Conservation (phyloP, 2,113 vertebrate species). For the Thamnophis sirtalis region DNA sequence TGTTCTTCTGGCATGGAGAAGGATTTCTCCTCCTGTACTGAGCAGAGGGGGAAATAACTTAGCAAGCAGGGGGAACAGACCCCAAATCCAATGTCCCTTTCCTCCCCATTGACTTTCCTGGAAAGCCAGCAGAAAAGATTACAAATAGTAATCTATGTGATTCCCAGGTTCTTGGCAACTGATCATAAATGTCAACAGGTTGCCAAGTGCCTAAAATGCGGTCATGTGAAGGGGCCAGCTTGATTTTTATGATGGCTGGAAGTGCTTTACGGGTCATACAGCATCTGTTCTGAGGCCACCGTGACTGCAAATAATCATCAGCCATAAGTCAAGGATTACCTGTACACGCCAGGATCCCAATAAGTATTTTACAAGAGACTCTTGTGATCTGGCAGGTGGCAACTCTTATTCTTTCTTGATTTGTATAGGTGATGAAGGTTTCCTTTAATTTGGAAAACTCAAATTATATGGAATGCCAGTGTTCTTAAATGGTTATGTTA, state of each 20-base stretch:
- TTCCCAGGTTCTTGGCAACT: not conserved
- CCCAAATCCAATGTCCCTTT: not conserved
- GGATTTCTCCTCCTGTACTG: not conserved
- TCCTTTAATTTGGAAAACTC: not conserved
- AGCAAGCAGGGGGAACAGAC: not conserved
- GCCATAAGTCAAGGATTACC: not conserved
- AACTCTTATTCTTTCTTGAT: not conserved
- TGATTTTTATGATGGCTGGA: not conserved
- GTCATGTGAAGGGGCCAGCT: not conserved
- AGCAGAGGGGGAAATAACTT: not conserved
- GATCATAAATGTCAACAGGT: not conserved
- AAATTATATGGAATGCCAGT: not conserved
- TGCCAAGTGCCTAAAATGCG: not conserved
- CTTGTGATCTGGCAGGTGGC: not conserved
- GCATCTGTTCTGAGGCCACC: not conserved
- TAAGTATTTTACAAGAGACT: not conserved
- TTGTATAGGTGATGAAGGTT: constrained; percentile 20
- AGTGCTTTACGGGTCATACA: not conserved
- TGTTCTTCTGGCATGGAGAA: not conserved
- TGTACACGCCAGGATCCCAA: not conserved
- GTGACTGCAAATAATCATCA: not conserved
- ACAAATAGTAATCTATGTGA: not conserved
- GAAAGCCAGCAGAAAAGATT: not conserved
- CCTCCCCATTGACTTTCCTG: not conserved
- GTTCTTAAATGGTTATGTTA: not conserved